Evolutionary conservation across 2,888 invertebrate genomes (phyloP).

Genomic region (Dryococelus australis): DNA sequence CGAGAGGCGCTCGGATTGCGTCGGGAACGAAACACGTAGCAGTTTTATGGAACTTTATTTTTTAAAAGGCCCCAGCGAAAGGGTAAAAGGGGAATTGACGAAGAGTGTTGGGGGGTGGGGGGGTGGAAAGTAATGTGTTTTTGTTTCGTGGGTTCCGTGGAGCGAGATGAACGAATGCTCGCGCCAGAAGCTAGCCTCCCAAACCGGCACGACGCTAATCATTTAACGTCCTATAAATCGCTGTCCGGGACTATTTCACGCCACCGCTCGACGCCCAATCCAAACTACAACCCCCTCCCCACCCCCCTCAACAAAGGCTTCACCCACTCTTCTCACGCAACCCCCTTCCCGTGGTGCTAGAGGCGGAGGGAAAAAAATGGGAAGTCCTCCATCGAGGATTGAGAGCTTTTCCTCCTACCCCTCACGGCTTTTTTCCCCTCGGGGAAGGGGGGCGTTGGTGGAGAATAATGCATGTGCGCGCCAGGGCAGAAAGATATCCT

Average conservation of each 20-base stretch:
- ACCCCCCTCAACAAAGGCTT: too few relatives aligned
- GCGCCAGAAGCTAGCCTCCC: too few relatives aligned
- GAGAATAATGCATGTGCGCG: constrained; percentile 11
- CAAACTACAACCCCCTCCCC: neutral
- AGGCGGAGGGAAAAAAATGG: neutral
- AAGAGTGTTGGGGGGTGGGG: neutral
- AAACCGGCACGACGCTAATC: neutral
- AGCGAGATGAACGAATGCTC: neutral
- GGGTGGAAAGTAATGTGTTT: neutral
- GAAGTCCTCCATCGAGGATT: constrained; percentile 9
- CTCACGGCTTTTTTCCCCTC: neutral
- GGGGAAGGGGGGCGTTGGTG: neutral
- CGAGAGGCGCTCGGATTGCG: neutral
- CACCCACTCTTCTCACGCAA: neutral
- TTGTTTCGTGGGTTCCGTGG: neutral
- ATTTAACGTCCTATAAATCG: neutral
- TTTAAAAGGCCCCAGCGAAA: neutral
- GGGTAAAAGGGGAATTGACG: neutral
- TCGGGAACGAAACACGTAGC: constrained; percentile 1
- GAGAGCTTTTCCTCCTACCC: constrained; percentile 4
- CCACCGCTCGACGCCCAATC: constrained; percentile 16
- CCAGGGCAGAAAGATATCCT: neutral
- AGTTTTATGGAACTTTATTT: constrained; percentile 11
- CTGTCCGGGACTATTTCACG: constrained; percentile 16
- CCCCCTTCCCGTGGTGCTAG: neutral